Conservation (phyloP, 2,888 invertebrate species). For the Trichogramma evanescens region DNA sequence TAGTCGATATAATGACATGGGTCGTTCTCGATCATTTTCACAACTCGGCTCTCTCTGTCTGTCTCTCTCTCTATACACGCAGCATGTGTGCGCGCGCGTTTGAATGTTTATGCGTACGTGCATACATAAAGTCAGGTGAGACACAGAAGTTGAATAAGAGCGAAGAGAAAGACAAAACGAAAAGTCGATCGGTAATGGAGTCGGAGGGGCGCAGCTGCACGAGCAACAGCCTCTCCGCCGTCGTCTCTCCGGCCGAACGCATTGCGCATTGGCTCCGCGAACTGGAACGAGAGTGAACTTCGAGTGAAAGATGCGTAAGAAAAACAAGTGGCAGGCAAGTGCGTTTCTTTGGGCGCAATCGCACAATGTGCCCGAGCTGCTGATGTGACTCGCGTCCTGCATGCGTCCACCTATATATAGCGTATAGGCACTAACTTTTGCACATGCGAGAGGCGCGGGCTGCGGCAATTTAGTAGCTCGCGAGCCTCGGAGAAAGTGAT, state of each 20-base stretch:
- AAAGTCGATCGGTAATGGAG: background rate
- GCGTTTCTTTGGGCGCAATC: background rate
- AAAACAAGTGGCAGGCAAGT: too few species aligned
- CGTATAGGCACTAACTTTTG: too few species aligned
- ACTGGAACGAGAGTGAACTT: conserved; percentile 1
- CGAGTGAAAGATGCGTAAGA: conserved; percentile 15
- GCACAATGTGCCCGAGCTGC: background rate
- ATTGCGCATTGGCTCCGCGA: background rate
- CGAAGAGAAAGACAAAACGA: background rate
- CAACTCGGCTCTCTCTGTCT: too few species aligned
- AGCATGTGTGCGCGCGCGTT: too few species aligned
- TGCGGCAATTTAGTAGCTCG: background rate
- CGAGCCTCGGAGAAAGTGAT: conserved; percentile 44
- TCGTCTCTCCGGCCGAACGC: background rate
- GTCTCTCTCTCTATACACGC: too few species aligned
- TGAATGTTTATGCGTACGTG: too few species aligned
- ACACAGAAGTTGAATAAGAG: background rate
- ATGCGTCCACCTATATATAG: too few species aligned
- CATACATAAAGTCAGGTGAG: too few species aligned
- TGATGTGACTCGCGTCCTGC: background rate
- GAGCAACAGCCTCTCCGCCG: too few species aligned
- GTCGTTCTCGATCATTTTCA: too few species aligned
- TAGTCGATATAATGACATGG: too few species aligned
- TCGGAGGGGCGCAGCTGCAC: background rate
- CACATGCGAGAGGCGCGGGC: too few species aligned